A percentile compares a stretch with the other conserved stretches of the same genome.
Conservation (phyloP, 2,888 invertebrate genomes). For the Macrophya annulata region DNA sequence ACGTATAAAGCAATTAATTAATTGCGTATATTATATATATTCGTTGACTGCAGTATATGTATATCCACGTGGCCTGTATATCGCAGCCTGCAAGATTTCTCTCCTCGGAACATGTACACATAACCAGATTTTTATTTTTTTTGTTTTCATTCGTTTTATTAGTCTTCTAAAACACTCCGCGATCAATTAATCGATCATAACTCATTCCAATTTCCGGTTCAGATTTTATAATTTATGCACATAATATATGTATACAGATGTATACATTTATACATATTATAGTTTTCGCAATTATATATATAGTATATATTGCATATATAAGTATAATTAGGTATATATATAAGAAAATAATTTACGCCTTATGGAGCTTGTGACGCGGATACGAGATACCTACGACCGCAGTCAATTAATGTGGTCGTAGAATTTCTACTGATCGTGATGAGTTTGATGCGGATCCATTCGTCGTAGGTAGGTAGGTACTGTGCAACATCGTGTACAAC, state of each 20-base stretch:
- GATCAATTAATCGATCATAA: neutral
- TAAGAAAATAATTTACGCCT: neutral
- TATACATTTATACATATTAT: neutral
- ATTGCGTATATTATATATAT: neutral
- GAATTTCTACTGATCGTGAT: constrained; percentile 31
- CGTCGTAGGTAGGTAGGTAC: neutral
- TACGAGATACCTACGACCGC: neutral
- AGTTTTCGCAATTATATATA: no score
- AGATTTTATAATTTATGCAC: neutral
- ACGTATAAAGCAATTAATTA: neutral
- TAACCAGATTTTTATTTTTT: no score
- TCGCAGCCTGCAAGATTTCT: constrained; percentile 37
- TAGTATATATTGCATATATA: no score
- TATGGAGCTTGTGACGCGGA: no score
- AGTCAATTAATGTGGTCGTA: constrained; percentile 34
- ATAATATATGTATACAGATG: neutral
- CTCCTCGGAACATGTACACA: neutral
- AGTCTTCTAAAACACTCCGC: neutral
- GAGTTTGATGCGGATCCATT: neutral
- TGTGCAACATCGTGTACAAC: neutral
- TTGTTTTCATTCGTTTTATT: no score
- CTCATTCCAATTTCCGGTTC: neutral
- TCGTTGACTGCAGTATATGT: neutral
- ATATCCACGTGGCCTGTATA: constrained; percentile 21
- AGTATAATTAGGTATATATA: neutral